phyloP scores from a whole-genome alignment of 2,113 vertebrate genomes.

The Campylomormyrus tamandua region DNA sequence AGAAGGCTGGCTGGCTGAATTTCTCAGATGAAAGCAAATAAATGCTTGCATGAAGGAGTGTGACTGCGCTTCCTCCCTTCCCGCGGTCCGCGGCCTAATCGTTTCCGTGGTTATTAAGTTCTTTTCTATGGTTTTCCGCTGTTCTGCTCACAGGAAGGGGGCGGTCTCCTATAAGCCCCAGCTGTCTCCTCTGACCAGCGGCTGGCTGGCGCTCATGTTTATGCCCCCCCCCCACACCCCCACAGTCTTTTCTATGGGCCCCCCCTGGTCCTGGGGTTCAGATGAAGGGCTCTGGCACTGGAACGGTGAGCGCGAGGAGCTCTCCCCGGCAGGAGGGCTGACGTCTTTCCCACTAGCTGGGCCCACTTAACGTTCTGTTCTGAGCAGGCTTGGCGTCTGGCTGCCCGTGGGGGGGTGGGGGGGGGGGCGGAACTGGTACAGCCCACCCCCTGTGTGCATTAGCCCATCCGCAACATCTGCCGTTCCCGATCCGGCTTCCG shows the following conservation, averaged over 20 bases:
- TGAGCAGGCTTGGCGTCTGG: not conserved
- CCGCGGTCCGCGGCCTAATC: not conserved
- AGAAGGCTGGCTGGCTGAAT: not conserved
- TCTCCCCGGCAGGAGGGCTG: not conserved
- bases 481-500: not conserved
- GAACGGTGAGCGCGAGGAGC: not conserved
- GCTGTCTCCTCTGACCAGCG: not conserved
- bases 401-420: not conserved
- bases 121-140: not conserved
- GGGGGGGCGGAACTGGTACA: not conserved
- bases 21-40: not conserved
- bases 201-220: not conserved
- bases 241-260: not conserved
- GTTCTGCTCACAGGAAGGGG: not conserved
- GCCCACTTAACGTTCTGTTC: slow-evolving; percentile 8
- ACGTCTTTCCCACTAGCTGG: not conserved
- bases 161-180: not conserved
- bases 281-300: not conserved
- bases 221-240: not conserved
- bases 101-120: not conserved
- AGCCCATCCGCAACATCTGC: slow-evolving; percentile 10
- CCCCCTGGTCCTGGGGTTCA: not conserved
- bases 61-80: not conserved
- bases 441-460: not conserved
- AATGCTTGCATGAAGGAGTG: not conserved